Evolutionary conservation across 2,888 invertebrate genomes (phyloP), one percentile per base, ranked within the genome.

Genomic region (Drosophila crucigera): DNA sequence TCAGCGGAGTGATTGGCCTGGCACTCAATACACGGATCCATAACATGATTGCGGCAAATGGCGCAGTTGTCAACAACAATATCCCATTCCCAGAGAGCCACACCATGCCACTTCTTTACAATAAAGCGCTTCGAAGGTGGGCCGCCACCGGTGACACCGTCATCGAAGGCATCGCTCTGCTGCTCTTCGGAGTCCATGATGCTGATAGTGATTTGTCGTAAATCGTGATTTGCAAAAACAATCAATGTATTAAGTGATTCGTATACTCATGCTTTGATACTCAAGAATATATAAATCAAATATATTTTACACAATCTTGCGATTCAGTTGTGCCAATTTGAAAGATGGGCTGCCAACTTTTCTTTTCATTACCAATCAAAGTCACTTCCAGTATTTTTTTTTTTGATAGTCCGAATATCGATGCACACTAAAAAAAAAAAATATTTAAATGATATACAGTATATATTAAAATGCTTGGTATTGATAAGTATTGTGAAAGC

Each of bases 11-110:
- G 50, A 52, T 65, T 71, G 11, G 73, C 71, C 56, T 83, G 77
- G 37, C 83, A 80, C 11, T 80, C 76, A 25, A 79, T 73, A 61
- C 80, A 82, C 4, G 55, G 53, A 31, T 81, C 76, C 67, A 73
- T 65, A 14, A 77, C 67, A 9, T 80, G 67, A 68, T 77, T 83
- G 53, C 66, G 72, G 14, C 75, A 83, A 39, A 81, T 81, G 37
- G 80, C 63, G 9, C 80, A 76, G 47, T 70, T 64, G 41, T 81
- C 83, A 28, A 54, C 55, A 1, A 35, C 59, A 41, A 76, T 64
- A 10, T 76, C 55, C 68, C 65, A 80, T 0, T 65, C 16, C 68
- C 78, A 68, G 6, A 63, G 33, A 4, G 72, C 68, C 5, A 63
- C 60, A 7, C 35, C 30, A 19, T 10, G 30, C 50, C 59, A 67